Conservation (phyloP, 23 tunicate genomes). For the Ciona savignyi region DNA sequence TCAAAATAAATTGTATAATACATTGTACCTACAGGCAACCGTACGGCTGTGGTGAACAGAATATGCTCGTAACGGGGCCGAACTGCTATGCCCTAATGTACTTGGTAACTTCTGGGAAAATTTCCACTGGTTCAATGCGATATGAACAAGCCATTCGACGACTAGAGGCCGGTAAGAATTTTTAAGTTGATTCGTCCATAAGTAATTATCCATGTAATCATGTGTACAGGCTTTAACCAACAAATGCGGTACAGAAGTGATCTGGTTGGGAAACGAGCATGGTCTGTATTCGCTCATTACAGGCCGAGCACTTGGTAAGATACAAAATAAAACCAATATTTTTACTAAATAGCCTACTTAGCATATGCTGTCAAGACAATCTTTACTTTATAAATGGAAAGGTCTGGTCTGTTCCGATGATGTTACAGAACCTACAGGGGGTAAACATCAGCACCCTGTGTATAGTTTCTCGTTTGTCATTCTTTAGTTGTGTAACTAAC, state of each 20-base stretch:
- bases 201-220: neutral
- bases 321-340: too few relatives aligned
- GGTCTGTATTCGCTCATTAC: constrained; percentile 62
- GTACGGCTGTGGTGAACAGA: constrained; percentile 77
- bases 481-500: too few relatives aligned
- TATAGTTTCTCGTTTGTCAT: too few relatives aligned
- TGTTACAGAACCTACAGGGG: too few relatives aligned
- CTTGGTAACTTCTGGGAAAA: neutral
- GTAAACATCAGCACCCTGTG: too few relatives aligned
- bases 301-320: constrained; percentile 63
- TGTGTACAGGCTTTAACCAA: constrained; percentile 20
- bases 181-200: too few relatives aligned
- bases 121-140: neutral
- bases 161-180: neutral
- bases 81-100: constrained; percentile 53
- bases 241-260: constrained; percentile 27
- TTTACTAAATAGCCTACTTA: too few relatives aligned
- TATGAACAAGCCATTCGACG: constrained; percentile 6
- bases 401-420: too few relatives aligned
- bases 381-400: too few relatives aligned
- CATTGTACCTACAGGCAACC: constrained; percentile 28
- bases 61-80: constrained; percentile 42
- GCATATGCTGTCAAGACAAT: too few relatives aligned
- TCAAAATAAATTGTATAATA: neutral
- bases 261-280: constrained; percentile 10